A percentile compares a stretch with the other conserved stretches of the same genome.
Conservation (phyloP, 2,797 vertebrate species). For the Mormyrus proboscirostris region DNA sequence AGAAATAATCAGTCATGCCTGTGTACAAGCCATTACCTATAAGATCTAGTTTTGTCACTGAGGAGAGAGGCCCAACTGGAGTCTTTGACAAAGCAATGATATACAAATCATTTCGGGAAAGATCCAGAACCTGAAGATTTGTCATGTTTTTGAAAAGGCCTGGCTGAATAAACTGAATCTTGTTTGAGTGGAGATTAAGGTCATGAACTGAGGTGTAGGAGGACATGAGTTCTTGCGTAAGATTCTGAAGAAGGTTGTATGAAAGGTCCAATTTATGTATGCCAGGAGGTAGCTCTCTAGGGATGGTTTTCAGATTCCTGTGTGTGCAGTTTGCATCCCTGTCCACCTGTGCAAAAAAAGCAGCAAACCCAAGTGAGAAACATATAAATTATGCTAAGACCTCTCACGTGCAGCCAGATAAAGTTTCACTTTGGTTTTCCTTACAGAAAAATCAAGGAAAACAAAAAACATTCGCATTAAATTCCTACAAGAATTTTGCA, state of each 20-base stretch:
- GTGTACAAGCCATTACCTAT: constrained; percentile 82
- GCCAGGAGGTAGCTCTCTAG: constrained; percentile 54
- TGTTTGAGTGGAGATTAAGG: constrained; percentile 76
- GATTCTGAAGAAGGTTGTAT: constrained; percentile 73
- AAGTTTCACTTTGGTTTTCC: background rate
- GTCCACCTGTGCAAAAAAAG: constrained; percentile 57
- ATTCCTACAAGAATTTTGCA: constrained; percentile 13
- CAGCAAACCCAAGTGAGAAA: constrained; percentile 10
- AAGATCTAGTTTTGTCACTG: constrained; percentile 70
- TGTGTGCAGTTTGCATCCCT: constrained; percentile 70
- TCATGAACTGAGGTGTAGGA: constrained; percentile 58
- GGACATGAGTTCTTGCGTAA: constrained; percentile 61
- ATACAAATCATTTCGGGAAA: constrained; percentile 76
- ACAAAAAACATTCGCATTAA: background rate
- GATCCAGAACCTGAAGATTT: constrained; percentile 69
- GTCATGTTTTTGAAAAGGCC: constrained; percentile 69
- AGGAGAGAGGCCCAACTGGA: constrained; percentile 63
- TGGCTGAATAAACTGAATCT: constrained; percentile 74
- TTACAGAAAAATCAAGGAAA: background rate
- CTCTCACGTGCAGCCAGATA: background rate
- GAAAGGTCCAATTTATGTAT: constrained; percentile 77
- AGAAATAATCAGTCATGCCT: constrained; percentile 73
- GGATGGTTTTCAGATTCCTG: constrained; percentile 65
- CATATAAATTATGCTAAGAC: background rate
- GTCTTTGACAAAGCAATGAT: constrained; percentile 56